Base-by-base conservation (phyloP, 2,797 vertebrate species). In the Tangara arthus region DNA sequence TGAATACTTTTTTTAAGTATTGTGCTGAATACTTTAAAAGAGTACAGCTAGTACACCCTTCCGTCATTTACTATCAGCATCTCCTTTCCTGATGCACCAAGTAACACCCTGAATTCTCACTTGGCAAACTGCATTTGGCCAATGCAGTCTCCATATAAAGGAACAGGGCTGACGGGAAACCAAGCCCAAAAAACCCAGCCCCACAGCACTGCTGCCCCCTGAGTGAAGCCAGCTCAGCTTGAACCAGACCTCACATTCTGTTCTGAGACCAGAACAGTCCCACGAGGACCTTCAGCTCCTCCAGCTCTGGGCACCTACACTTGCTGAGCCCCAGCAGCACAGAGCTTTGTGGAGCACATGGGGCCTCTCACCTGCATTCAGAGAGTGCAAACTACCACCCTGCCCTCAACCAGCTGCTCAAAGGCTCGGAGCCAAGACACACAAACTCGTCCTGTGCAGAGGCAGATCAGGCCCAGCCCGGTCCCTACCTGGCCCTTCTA, bases 261-360 rank as follows among this genome's bases (percentile, higher is more conserved):
- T 27, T 49, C 44, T 9, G n/a, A 44, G 56, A 12, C 9, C 47
- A 37, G n/a, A 46, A 15, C 2, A 42, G 23, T 3, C 8, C 11
- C 35, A 2, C 1, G 8, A 19, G 6, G 14, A 17, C 8, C 82
- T 34, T 16, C 3, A 46, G 70, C 70, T 61, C 37, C 10, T 14
- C 8, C 26, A 18, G 2, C 3, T 27, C 64, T 11, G 52, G 21
- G 53, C 16, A 23, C 1, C 41, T 7, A 0, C 27, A 7, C 34
- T 2, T 13, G 57, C 53, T n/a, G 35, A 75, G 44, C 28, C 41
- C 23, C 66, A 49, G 53, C 69, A 77, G 72, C 65, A n/a, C 3
- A 8, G 26, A 34, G 70, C 77, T 77, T 4, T 26, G 56, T 2
- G 32, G 21, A 47, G 35, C 63, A 30, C 37, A 42, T 4, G 6